A percentile compares a stretch with the other conserved stretches of the same genome.
These are phyloP conservation scores for Aphaenogaster rudis DNA, from an alignment of 1,140 invertebrate genomes.

Conservation along the genomic window DNA sequence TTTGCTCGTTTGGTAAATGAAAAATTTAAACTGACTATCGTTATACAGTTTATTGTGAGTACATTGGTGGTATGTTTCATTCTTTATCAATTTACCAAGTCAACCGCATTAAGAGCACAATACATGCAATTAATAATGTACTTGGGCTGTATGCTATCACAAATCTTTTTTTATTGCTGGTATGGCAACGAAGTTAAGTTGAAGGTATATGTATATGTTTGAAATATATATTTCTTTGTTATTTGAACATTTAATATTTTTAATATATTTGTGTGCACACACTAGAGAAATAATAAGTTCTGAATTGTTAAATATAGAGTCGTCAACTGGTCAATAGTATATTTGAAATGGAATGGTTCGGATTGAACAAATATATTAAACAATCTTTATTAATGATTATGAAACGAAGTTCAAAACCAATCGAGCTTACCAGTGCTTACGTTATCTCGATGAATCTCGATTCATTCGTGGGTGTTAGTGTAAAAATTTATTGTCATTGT, in stretches of 20 bases:
- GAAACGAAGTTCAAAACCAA: conserved; percentile 56
- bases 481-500: neutral
- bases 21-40: conserved; percentile 65
- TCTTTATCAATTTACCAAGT: conserved; percentile 67
- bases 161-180: conserved; percentile 88
- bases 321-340: conserved; percentile 14
- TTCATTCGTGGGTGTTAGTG: conserved; percentile 62
- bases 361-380: neutral
- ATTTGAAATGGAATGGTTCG: conserved; percentile 50
- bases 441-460: conserved; percentile 58
- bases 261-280: neutral
- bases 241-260: neutral
- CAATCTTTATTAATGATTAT: conserved; percentile 55
- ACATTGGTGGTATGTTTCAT: conserved; percentile 67
- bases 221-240: neutral
- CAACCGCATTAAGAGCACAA: conserved; percentile 83
- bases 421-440: conserved; percentile 36
- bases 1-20: conserved; percentile 51
- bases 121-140: conserved; percentile 69
- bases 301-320: conserved; percentile 36
- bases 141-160: conserved; percentile 62
- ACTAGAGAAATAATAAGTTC: neutral
- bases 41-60: conserved; percentile 67
- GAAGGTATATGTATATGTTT: conserved; percentile 58
- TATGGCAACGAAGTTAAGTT: conserved; percentile 87